Evolutionary conservation across 2,113 vertebrate genomes (phyloP), one percentile per base, ranked within the genome.

Genomic region (Tamias sibiricus): DNA sequence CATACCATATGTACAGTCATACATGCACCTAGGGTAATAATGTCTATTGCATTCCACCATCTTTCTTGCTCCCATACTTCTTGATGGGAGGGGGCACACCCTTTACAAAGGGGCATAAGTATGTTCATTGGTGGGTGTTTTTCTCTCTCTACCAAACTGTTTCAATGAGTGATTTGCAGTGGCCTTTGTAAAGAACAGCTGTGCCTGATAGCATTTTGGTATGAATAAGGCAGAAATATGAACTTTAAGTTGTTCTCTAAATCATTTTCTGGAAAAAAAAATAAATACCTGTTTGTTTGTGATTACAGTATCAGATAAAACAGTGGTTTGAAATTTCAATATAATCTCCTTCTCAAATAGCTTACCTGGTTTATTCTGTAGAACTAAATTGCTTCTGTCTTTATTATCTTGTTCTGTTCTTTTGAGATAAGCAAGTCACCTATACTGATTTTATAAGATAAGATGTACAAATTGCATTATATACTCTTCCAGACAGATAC

Each of bases 361-460:
- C 20, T 96, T 47, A 57, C 52, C 24, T 93, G 16, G 4, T 37
- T 85, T 82, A 37, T 91, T 96, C 47, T 94, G 32, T 30, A 26
- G 32, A 82, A 22, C 13, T 86, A 54, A 64, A 19, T 92, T 37
- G 24, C 14, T 88, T 93, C 11, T 49, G 0, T 40, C 13, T 54
- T 68, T 71, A 32, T 83, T 66, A 20, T 19, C 57, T 69, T 86
- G 64, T 30, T 84, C 0, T 59, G 4, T 77, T 10, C 24, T 88
- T 95, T 94, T 62, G 74, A 89, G n/a, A 71, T 93, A 93, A 80
- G 2, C 54, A 72, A 82, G 16, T 88, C 64, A 74, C 14, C 71
- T 81, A 30, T 11, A 49, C 7, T 83, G 30, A 94, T 86, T 92
- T 75, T 30, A 44, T 64, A 7, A 32, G 37, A 42, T 64, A 49